These are phyloP conservation scores for Nephrotoma appendiculata DNA, from an alignment of 2,888 invertebrate species.

Conservation along the genomic window DNA sequence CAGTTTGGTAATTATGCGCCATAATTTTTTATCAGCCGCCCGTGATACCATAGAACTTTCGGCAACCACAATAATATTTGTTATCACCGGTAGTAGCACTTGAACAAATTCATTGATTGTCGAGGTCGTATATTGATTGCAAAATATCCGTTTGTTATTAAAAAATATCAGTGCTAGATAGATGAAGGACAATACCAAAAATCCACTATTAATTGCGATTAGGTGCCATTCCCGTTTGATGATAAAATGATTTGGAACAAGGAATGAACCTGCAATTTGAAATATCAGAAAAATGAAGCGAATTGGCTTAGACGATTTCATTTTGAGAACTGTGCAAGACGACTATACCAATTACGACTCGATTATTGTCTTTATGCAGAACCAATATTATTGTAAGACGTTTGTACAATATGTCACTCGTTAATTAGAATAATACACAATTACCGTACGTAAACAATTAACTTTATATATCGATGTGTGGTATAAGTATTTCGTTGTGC, in stretches of 20 bases:
- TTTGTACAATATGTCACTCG: background rate
- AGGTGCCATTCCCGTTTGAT: background rate
- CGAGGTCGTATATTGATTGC: background rate
- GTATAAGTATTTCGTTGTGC: background rate
- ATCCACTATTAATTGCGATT: background rate
- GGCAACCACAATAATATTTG: background rate
- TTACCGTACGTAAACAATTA: background rate
- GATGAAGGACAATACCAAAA: background rate
- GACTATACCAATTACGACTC: background rate
- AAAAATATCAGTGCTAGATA: background rate
- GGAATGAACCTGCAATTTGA: background rate
- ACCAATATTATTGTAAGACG: background rate
- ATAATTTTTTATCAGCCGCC: background rate
- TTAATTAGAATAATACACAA: background rate
- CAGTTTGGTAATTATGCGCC: background rate
- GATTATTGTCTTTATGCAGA: background rate
- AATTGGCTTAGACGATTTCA: background rate
- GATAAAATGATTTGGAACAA: background rate
- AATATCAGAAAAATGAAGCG: background rate
- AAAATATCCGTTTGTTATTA: background rate
- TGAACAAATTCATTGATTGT: background rate
- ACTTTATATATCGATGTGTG: background rate
- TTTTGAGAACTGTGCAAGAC: background rate
- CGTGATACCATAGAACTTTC: background rate
- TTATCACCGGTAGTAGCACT: background rate